Percentiles rank a stretch among this genome's conserved stretches.
Evolutionary conservation across 2,888 invertebrate species (phyloP).

Genomic region (Helleia helle): DNA sequence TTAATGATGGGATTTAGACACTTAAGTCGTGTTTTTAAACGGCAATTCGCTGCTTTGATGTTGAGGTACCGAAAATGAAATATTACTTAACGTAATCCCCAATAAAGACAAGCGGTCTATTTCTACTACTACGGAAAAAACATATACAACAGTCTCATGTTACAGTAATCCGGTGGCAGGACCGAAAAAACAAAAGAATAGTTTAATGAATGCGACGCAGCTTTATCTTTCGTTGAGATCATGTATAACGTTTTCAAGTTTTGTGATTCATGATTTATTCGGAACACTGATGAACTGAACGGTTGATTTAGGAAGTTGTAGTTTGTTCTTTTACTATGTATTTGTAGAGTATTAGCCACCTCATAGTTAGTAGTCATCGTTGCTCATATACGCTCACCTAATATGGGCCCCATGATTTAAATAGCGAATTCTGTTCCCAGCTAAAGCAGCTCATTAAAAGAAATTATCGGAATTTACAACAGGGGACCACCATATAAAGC

Average conservation of each 20-base stretch:
- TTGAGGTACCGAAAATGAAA: slow-evolving; percentile 2
- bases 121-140: too few species aligned
- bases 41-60: slow-evolving; percentile 2
- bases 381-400: too few species aligned
- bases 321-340: too few species aligned
- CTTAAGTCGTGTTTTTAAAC: slow-evolving; percentile 22
- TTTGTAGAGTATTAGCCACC: not conserved
- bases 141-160: not conserved
- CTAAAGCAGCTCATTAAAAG: too few species aligned
- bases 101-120: too few species aligned
- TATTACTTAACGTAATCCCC: not conserved
- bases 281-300: too few species aligned
- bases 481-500: too few species aligned
- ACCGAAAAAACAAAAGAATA: not conserved
- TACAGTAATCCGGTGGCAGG: not conserved
- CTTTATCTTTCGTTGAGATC: not conserved
- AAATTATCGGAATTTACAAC: too few species aligned
- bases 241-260: not conserved
- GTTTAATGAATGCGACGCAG: not conserved
- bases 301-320: too few species aligned
- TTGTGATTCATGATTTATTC: not conserved
- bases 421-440: too few species aligned
- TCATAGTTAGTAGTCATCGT: too few species aligned
- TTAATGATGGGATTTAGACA: slow-evolving; percentile 34
- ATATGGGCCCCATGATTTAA: too few species aligned